phyloP scores from a whole-genome alignment of 2,797 vertebrate genomes.

The Gallinago nigripennis region DNA sequence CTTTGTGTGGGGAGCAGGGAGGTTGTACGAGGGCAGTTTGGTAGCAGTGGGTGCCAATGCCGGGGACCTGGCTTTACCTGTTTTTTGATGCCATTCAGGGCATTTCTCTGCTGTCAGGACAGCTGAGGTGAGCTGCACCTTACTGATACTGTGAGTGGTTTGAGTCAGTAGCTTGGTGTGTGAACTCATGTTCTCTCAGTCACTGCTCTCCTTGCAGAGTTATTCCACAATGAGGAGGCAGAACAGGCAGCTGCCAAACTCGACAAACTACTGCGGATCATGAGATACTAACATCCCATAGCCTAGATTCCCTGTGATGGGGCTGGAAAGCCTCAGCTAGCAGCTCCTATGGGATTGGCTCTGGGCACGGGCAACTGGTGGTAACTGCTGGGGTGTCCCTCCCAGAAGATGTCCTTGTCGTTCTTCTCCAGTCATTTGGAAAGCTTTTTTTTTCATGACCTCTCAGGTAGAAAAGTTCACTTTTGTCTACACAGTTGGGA shows the following conservation, averaged over 20 bases:
- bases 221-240: background rate
- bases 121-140: background rate
- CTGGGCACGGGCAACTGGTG: background rate
- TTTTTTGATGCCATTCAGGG: background rate
- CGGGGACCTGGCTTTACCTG: background rate
- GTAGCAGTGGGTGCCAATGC: background rate
- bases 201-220: background rate
- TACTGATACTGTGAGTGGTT: fast-evolving
- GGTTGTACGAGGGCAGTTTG: background rate
- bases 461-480: background rate
- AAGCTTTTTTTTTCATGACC: background rate
- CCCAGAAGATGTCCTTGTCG: background rate
- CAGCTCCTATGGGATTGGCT: background rate
- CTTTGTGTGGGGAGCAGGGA: background rate
- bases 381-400: background rate
- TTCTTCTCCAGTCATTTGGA: background rate
- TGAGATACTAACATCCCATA: background rate
- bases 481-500: background rate
- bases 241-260: background rate
- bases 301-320: background rate
- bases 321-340: background rate
- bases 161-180: background rate
- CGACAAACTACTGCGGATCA: background rate
- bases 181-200: background rate
- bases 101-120: background rate